Evolutionary conservation across 1,140 invertebrate species (phyloP), one percentile per base, ranked within the genome.

Genomic region (Hormaphis cornu): DNA sequence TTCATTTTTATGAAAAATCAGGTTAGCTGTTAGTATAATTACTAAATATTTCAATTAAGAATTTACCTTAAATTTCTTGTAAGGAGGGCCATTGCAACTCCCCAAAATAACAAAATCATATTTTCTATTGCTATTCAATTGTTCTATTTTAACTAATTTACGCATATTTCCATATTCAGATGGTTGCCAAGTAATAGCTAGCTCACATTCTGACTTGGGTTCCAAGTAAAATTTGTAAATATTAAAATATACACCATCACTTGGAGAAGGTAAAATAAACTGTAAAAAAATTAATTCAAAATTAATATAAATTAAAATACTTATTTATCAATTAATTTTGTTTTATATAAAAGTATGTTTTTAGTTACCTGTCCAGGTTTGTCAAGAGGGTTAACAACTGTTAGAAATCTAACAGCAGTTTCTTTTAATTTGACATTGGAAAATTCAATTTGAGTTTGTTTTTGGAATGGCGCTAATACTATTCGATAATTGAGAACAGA

Each of bases 81-180:
- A 8, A 24, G 20, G 30, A 66, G 61, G 44, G 22, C 14, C 12
- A 66, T 33, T 66, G 12, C 61, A 66, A 50, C 35, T 66, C 30
- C 61, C 61, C 14, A 66, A 48, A 22, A 66, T 48, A 50, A 66
- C 44, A 66, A 66, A 66, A 46, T 66, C 61, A 66, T 50, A 66
- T 48, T 66, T 66, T 30, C 20, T 66, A 14, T 66, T 66, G 3
- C 30, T 33, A 48, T 66, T 18, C 1, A 33, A 6, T 46, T 66
- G 61, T 48, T 66, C 61, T 30, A 66, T 66, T 66, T 48, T 66
- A 48, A 66, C 35, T 33, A 48, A 22, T 48, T 66, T 66, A 33
- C 61, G 61, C 28, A 66, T 66, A 66, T 66, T 66, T 48, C 61
- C 61, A 35, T 66, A 48, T 24, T 50, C 10, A 30, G 44, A 30